phyloP scores from a whole-genome alignment of 2,888 invertebrate species.

The Aethes cnicana region DNA sequence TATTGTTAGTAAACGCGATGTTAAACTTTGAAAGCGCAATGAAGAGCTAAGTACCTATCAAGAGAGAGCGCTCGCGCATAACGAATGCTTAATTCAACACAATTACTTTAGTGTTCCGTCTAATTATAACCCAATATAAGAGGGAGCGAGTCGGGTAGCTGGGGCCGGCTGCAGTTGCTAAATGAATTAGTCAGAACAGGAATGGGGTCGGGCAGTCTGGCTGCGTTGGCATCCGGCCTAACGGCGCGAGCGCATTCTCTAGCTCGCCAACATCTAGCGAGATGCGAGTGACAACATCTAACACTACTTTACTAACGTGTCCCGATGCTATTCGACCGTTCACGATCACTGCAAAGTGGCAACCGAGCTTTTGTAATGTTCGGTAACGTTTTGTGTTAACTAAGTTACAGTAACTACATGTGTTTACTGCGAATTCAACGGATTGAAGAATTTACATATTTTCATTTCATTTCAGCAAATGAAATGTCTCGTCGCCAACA shows the following conservation, averaged over 20 bases:
- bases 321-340: not conserved
- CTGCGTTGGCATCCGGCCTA: constrained; percentile 81
- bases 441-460: too few relatives aligned
- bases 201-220: constrained; percentile 81
- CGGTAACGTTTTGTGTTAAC: too few relatives aligned
- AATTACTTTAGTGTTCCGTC: constrained; percentile 21
- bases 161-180: constrained; percentile 61
- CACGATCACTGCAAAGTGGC: too few relatives aligned
- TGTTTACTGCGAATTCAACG: too few relatives aligned
- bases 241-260: constrained; percentile 72
- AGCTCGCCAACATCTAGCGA: constrained; percentile 37
- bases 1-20: too few relatives aligned
- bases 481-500: too few relatives aligned
- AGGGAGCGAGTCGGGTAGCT: constrained; percentile 39
- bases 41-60: not conserved
- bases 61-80: not conserved
- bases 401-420: too few relatives aligned
- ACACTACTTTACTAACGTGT: constrained; percentile 14
- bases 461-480: too few relatives aligned
- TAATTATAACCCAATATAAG: constrained; percentile 28
- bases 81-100: constrained; percentile 22
- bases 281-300: constrained; percentile 7
- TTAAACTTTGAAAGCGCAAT: not conserved
- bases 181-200: constrained; percentile 76
- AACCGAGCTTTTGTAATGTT: too few relatives aligned